Conservation (phyloP, 35 echinoderm and acorn worm species). For the Nesometra sesokonis region DNA sequence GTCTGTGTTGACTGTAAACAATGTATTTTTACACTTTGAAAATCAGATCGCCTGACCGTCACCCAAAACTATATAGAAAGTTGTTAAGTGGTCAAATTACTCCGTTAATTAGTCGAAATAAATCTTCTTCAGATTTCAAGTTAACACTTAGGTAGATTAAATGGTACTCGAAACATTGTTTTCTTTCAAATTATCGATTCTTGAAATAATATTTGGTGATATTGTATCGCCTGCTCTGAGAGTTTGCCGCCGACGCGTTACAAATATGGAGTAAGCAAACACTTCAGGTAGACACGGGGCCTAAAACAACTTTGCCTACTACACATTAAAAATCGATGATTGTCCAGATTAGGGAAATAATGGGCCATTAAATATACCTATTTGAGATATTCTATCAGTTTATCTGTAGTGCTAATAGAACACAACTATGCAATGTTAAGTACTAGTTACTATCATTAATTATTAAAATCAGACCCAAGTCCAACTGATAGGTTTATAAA, state of each 20-base stretch:
- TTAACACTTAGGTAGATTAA: not conserved
- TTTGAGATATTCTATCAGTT: not conserved
- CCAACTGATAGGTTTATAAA: not conserved
- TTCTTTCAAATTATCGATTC: slow-evolving; percentile 1
- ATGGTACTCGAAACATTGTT: not conserved
- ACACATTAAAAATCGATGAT: not conserved
- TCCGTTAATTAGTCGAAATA: not conserved
- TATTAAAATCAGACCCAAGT: not conserved
- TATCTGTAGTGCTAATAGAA: not conserved
- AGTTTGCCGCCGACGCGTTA: not conserved
- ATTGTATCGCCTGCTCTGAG: not conserved
- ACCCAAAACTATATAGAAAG: too few species aligned
- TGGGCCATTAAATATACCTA: not conserved
- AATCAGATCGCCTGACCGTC: too few species aligned
- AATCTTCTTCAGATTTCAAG: not conserved
- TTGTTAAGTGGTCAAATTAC: too few species aligned
- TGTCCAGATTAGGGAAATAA: not conserved
- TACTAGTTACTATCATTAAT: not conserved
- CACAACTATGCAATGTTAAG: not conserved
- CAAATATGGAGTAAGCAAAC: not conserved
- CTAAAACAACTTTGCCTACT: not conserved
- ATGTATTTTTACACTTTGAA: too few species aligned
- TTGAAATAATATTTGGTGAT: not conserved
- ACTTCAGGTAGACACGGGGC: not conserved
- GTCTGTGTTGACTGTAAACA: too few species aligned